A percentile compares a stretch with the other conserved stretches of the same genome.
phyloP scores from a whole-genome alignment of 2,888 invertebrate genomes.

The Macropis europaea region DNA sequence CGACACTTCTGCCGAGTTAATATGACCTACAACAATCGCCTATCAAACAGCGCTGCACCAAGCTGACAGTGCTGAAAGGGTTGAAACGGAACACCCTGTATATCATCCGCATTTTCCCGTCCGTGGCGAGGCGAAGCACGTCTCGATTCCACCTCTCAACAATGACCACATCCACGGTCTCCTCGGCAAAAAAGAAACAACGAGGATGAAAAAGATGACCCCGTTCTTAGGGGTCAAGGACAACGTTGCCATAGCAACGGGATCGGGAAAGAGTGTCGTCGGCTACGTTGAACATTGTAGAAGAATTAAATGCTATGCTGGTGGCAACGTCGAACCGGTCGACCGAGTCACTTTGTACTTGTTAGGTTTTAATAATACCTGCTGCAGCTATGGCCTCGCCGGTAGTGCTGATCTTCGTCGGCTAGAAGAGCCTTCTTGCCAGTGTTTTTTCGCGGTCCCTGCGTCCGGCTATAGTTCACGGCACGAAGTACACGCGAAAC shows the following conservation, averaged over 20 bases:
- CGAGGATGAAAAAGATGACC: constrained; percentile 40
- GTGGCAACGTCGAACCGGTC: constrained; percentile 67
- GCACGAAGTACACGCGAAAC: not conserved
- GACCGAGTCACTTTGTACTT: constrained; percentile 66
- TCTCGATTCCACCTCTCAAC: constrained; percentile 32
- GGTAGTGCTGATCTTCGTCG: constrained; percentile 51
- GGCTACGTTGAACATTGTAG: constrained; percentile 60
- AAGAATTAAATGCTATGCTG: constrained; percentile 65
- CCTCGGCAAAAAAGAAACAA: constrained; percentile 32
- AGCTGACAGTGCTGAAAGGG: too few species aligned
- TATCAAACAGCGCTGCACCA: too few species aligned
- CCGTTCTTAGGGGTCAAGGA: constrained; percentile 53
- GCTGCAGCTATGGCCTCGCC: constrained; percentile 51
- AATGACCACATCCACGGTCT: constrained; percentile 39
- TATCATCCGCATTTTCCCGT: constrained; percentile 3
- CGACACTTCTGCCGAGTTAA: too few species aligned
- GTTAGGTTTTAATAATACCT: constrained; percentile 68
- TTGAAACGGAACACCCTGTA: too few species aligned
- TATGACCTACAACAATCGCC: too few species aligned
- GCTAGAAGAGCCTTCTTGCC: constrained; percentile 45
- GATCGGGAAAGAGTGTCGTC: constrained; percentile 52
- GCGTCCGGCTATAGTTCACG: constrained; percentile 16
- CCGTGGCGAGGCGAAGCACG: too few species aligned
- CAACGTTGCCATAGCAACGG: constrained; percentile 57
- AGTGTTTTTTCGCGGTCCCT: constrained; percentile 7